phyloP scores from a whole-genome alignment of 2,888 invertebrate genomes.

The Phania funesta region DNA sequence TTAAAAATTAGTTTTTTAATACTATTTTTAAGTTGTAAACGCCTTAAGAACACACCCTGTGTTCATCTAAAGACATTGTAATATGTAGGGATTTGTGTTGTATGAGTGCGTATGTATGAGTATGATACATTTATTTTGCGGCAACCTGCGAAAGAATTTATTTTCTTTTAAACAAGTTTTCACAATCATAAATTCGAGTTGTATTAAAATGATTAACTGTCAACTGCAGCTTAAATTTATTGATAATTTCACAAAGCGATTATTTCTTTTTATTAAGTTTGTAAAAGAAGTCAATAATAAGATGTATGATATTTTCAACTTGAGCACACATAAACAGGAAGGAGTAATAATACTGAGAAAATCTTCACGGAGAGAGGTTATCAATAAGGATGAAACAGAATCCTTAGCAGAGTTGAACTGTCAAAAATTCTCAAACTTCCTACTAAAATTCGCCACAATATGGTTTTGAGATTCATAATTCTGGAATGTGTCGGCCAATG shows the following conservation, averaged over 20 bases:
- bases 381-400: no score
- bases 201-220: slow-evolving; percentile 75
- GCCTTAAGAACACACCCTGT: no score
- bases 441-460: no score
- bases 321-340: background rate
- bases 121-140: background rate
- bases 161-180: slow-evolving; percentile 6
- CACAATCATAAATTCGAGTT: slow-evolving; percentile 4
- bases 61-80: no score
- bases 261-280: background rate
- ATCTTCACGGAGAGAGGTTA: background rate
- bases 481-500: no score
- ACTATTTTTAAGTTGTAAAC: no score
- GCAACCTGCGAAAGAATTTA: background rate
- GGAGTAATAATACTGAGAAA: no score
- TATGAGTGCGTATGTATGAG: background rate
- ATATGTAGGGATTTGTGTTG: no score
- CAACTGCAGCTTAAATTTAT: slow-evolving; percentile 71
- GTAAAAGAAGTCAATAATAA: background rate
- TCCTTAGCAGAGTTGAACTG: no score
- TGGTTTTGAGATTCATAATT: no score
- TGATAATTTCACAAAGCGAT: background rate
- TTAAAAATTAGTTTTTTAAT: no score
- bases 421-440: no score
- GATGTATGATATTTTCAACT: background rate